Base-by-base conservation (phyloP, 2,797 vertebrate species). In the Dryobates pubescens region DNA sequence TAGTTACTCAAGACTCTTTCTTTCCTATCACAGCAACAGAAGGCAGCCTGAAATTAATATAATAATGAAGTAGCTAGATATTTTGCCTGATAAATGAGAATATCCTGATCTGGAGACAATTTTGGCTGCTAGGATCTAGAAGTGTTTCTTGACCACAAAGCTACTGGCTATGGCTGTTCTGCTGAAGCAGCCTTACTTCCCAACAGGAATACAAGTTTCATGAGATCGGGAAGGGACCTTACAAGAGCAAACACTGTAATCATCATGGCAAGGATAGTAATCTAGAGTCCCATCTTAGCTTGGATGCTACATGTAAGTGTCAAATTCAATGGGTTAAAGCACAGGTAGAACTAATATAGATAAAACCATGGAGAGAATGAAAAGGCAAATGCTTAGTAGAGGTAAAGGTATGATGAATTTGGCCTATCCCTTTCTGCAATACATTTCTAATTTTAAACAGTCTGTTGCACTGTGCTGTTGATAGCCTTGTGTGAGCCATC, bases 401-500 rank as follows among this genome's bases (percentile, higher is more conserved):
- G 85, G 80, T 90, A 94, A 71, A 91, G 14, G 24, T 54, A 71
- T 13, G 47, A 88, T 56, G 64, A 79, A 87, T 77, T 91, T 71
- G 84, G 65, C 56, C 75, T 56, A 62, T 71, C 17, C 27, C 36
- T 73, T 86, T 91, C 68, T 34, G 54, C 87, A 83, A 86, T 38
- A 64, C 62, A 79, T 53, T 86, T 93, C 86, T 91, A 88, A 95
- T 95, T 95, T 95, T 94, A 92, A 95, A 82, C 76, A 81, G 85
- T 92, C 82, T 78, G 23, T 95, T 95, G 94, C 94, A 88, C 45
- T 91, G 78, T 93, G 81, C 89, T 96, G 89, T 94, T 94, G 91
- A 97, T 96, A 95, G 96, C 92, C 89, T 90, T 82, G 86, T 95
- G 93, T 90, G 95, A 97, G 96, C 91, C 92, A 96, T 92, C 80